phyloP scores from a whole-genome alignment of 2,797 vertebrate species.

The Prionace glauca region DNA sequence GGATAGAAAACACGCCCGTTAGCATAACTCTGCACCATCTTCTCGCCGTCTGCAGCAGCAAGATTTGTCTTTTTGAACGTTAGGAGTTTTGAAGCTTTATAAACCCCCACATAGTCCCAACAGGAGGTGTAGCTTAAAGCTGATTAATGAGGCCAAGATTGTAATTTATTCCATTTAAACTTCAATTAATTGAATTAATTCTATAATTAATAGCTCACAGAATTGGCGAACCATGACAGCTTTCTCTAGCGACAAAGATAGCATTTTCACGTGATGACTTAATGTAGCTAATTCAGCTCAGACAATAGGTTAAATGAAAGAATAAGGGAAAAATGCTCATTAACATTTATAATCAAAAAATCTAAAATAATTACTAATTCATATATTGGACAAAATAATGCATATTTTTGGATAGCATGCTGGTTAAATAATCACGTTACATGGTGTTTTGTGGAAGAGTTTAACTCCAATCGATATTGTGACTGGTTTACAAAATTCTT shows the following conservation, averaged over 20 bases:
- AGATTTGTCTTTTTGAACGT: neutral
- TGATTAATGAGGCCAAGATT: constrained; percentile 6
- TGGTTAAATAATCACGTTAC: neutral
- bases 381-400: neutral
- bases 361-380: neutral
- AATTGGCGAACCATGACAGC: neutral
- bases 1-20: neutral
- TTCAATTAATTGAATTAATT: constrained; percentile 35
- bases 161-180: constrained; percentile 28
- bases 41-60: neutral
- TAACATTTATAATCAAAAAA: neutral
- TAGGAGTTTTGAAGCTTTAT: neutral
- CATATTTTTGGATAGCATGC: neutral
- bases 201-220: constrained; percentile 29
- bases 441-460: neutral
- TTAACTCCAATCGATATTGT: constrained; percentile 6
- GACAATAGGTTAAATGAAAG: neutral
- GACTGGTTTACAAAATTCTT: neutral
- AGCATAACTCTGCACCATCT: neutral
- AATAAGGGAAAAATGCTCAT: neutral
- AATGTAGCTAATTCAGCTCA: neutral
- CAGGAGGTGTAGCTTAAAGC: neutral
- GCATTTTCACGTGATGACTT: neutral
- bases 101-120: neutral
- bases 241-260: constrained; percentile 18